Evolutionary conservation across 1,140 invertebrate genomes (phyloP), one percentile per base, ranked within the genome.

Genomic region (Drosophila equinoxialis): DNA sequence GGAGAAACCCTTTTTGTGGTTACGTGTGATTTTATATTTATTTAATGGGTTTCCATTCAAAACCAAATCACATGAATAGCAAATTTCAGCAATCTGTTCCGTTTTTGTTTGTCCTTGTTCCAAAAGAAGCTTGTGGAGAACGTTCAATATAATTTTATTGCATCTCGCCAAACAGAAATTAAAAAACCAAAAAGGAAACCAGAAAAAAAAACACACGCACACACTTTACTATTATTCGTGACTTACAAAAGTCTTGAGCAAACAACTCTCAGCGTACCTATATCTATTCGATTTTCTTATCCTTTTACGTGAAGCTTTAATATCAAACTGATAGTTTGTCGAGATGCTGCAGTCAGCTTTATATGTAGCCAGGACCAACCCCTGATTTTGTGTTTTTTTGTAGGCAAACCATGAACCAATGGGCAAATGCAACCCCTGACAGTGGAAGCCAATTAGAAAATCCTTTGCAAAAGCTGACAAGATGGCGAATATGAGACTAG

Each of bases 271-370:
- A 48, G 6, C 1, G 45, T 17, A 17, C 7, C 6, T 48, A 48
- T 7, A 48, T 51, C 11, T 10, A 23, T 51, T 51, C 17, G 45
- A 51, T 23, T 51, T 54, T 23, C 13, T 14, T 58, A 37, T 37
- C 51, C 37, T 59, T 39, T 55, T 77, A 57, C 65, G 35, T 17
- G 23, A 77, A 74, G 83, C 54, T 77, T 57, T 61, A 55, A 55
- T 33, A 26, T 39, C 62, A 33, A 67, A 89, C 79, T 87, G 83
- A 80, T 17, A 55, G 41, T 30, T 42, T 60, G 61, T 45, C 6
- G 48, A 63, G 70, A 80, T 62, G 58, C 58, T 72, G 66, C 80
- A 81, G 84, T 81, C 74, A 80, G 80, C 65, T 87, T 87, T 87
- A 87, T 87, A 89, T 35, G 30, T 41, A 11, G 7, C 13, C 17